These are phyloP conservation scores for Diachrysia chrysitis DNA, from an alignment of 2,888 invertebrate genomes.

Conservation along the genomic window DNA sequence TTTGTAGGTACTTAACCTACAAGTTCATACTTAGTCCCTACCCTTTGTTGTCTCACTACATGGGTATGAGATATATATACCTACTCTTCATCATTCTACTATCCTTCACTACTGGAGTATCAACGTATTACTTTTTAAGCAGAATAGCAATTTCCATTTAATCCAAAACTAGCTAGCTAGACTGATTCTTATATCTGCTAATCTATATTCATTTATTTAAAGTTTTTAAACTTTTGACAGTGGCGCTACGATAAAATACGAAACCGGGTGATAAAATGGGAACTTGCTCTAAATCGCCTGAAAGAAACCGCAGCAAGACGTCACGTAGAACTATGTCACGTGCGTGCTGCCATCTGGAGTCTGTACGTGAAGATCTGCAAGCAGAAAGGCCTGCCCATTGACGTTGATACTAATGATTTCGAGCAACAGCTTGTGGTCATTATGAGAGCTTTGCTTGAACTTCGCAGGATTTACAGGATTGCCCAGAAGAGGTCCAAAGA, in stretches of 20 bases:
- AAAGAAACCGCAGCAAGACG: constrained; percentile 88
- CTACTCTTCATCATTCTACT: no score
- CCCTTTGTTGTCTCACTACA: no score
- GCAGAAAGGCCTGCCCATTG: constrained; percentile 81
- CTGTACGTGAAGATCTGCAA: constrained; percentile 90
- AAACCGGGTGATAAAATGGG: constrained; percentile 90
- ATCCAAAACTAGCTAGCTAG: no score
- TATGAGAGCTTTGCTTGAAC: constrained; percentile 89
- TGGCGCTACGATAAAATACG: constrained; percentile 90
- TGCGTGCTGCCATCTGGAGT: constrained; percentile 89
- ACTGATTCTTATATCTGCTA: neutral
- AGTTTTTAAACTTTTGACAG: constrained; percentile 65
- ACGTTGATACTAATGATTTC: constrained; percentile 84
- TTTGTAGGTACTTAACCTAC: no score
- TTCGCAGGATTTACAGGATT: constrained; percentile 84
- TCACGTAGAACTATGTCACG: constrained; percentile 89
- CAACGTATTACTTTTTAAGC: no score
- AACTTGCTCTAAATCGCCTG: constrained; percentile 88
- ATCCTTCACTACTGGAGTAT: no score
- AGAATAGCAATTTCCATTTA: no score
- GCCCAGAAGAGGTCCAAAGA: constrained; percentile 80
- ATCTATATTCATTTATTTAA: neutral
- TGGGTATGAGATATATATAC: no score
- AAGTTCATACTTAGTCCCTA: no score
- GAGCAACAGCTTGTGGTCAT: constrained; percentile 90